Evolutionary conservation across 2,797 vertebrate species (phyloP).

Genomic region (Malacoraja senta): DNA sequence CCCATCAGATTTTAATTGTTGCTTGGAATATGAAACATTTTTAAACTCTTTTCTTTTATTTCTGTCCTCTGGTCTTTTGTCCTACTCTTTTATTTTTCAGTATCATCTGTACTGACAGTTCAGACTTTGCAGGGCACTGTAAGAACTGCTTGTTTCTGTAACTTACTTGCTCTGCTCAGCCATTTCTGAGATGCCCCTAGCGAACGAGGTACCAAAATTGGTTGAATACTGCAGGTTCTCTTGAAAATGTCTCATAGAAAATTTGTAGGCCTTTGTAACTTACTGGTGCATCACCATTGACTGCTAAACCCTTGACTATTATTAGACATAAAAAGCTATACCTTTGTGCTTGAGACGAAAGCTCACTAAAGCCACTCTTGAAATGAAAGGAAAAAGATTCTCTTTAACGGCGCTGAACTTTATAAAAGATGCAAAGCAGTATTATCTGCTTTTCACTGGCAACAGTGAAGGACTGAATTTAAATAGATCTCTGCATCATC

Average conservation of each 20-base stretch:
- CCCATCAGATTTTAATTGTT: too few species aligned
- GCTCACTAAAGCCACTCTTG: background rate
- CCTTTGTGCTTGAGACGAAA: background rate
- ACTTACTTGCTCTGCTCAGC: too few species aligned
- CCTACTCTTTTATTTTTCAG: background rate
- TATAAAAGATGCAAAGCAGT: background rate
- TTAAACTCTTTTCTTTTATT: background rate
- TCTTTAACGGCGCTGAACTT: background rate
- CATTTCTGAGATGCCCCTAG: too few species aligned
- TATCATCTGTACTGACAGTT: background rate
- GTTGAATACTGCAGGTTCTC: background rate
- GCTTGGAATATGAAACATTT: too few species aligned
- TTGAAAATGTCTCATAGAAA: background rate
- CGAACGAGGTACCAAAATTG: background rate
- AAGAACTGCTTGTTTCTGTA: background rate
- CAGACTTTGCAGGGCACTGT: background rate
- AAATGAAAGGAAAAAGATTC: background rate
- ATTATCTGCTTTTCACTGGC: background rate
- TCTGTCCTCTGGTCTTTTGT: background rate
- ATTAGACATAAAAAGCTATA: background rate
- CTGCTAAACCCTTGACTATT: background rate
- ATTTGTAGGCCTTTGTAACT: background rate
- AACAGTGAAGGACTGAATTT: background rate
- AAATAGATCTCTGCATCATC: background rate
- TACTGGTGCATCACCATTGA: too few species aligned